A percentile compares a stretch with the other conserved stretches of the same genome.
These are phyloP conservation scores for Drosophila suboccidentalis DNA, from an alignment of 2,888 invertebrate genomes.

Conservation along the genomic window DNA sequence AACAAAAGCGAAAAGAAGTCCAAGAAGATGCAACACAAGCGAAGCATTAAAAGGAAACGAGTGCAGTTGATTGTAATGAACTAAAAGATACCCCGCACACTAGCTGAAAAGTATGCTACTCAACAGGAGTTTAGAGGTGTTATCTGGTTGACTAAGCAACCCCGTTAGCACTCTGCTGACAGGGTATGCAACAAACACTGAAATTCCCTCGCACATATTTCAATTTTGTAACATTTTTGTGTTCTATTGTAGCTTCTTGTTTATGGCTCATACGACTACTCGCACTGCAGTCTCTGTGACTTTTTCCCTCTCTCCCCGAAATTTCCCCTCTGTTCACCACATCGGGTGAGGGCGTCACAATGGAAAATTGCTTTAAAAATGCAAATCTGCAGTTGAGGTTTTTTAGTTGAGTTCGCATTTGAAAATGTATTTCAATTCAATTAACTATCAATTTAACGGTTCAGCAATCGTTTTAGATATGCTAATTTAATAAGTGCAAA, in stretches of 20 bases:
- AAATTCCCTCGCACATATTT: slow-evolving; percentile 54
- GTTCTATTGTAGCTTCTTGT: slow-evolving; percentile 21
- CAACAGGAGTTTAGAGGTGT: neutral
- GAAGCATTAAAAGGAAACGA: slow-evolving; percentile 9
- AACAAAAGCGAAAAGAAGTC: slow-evolving; percentile 24
- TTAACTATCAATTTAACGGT: slow-evolving; percentile 42
- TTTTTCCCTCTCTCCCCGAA: slow-evolving; percentile 1
- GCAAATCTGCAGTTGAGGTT: slow-evolving; percentile 30
- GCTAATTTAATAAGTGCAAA: slow-evolving; percentile 42
- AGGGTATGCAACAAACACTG: slow-evolving; percentile 35
- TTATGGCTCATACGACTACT: slow-evolving; percentile 16
- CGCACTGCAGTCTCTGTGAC: slow-evolving; percentile 28
- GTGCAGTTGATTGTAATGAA: neutral
- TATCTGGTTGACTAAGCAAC: neutral
- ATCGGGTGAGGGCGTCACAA: slow-evolving; percentile 2
- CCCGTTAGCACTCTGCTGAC: neutral
- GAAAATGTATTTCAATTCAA: slow-evolving; percentile 41
- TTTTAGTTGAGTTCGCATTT: slow-evolving; percentile 12
- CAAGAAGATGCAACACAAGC: slow-evolving; percentile 19
- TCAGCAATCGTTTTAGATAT: slow-evolving; percentile 13
- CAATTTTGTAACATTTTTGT: slow-evolving; percentile 40
- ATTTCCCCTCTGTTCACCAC: neutral
- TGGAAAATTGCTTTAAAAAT: slow-evolving; percentile 73
- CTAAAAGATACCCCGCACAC: slow-evolving; percentile 7
- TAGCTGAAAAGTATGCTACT: slow-evolving; percentile 1